These are phyloP conservation scores for Pseudopipra pipra DNA, from an alignment of 2,113 vertebrate genomes.

Conservation along the genomic window DNA sequence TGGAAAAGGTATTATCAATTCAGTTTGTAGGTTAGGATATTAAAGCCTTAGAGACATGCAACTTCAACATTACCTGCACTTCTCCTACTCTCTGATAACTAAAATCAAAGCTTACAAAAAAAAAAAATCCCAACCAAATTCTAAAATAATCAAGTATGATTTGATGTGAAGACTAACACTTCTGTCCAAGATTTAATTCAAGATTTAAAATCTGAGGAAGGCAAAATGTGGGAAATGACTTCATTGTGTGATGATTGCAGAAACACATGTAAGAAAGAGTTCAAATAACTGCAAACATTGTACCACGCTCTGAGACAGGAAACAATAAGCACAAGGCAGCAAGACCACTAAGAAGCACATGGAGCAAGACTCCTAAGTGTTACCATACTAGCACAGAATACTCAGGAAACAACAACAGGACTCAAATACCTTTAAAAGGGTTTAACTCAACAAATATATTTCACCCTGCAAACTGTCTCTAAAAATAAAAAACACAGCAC, in stretches of 20 bases:
- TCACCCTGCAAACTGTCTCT: not conserved
- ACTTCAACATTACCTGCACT: not conserved
- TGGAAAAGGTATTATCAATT: not conserved
- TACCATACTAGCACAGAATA: not conserved
- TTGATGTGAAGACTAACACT: not conserved
- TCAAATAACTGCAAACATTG: constrained; percentile 34
- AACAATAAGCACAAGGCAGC: not conserved
- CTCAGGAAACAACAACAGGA: not conserved
- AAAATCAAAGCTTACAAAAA: not conserved
- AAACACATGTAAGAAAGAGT: constrained; percentile 38
- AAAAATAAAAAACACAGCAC: not conserved
- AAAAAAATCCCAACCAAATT: not conserved
- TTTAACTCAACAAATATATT: not conserved
- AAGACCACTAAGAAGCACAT: constrained; percentile 10
- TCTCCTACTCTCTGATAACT: not conserved
- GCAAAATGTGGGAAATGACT: not conserved
- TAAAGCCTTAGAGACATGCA: not conserved
- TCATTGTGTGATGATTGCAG: constrained; percentile 29
- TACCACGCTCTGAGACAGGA: not conserved
- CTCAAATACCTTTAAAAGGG: not conserved
- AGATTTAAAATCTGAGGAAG: not conserved
- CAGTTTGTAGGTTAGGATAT: not conserved
- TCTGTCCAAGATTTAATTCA: not conserved
- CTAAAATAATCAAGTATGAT: not conserved
- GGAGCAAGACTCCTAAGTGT: not conserved